Conservation (phyloP, 92 coral and sea anemone species). For the Actinostola sp. region DNA sequence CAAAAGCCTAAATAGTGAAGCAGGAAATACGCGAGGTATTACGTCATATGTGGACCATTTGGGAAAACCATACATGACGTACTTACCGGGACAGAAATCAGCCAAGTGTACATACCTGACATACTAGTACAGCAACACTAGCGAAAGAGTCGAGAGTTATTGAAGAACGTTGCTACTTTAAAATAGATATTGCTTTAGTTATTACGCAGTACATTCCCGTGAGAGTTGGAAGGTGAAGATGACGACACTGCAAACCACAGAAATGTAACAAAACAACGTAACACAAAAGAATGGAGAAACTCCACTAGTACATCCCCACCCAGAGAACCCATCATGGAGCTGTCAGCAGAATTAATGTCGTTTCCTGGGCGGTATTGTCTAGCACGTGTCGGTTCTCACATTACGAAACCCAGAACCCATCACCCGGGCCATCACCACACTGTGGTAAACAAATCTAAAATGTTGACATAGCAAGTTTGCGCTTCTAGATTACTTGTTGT, state of each 20-base stretch:
- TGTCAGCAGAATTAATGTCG: slow-evolving; percentile 44
- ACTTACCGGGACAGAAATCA: neutral
- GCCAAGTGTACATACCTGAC: neutral
- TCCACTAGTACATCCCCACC: slow-evolving; percentile 15
- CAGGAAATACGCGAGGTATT: slow-evolving; percentile 24
- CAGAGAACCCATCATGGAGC: neutral
- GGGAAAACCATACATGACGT: too few relatives aligned
- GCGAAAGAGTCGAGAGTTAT: too few relatives aligned
- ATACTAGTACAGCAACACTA: too few relatives aligned
- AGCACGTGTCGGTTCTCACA: slow-evolving; percentile 76
- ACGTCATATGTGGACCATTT: slow-evolving; percentile 18
- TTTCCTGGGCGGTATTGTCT: slow-evolving; percentile 68
- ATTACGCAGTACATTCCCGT: slow-evolving; percentile 21
- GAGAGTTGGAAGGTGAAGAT: neutral
- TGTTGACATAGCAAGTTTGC: slow-evolving; percentile 62
- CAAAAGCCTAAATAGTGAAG: slow-evolving; percentile 31
- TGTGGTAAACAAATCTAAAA: slow-evolving; percentile 64
- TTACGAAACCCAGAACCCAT: slow-evolving; percentile 50
- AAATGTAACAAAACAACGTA: slow-evolving; percentile 5
- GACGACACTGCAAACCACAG: slow-evolving; percentile 27
- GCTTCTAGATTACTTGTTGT: neutral
- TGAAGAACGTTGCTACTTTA: too few relatives aligned
- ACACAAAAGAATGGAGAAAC: slow-evolving; percentile 26
- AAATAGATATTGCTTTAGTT: neutral
- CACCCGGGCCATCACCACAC: too few relatives aligned